phyloP scores from a whole-genome alignment of 2,888 invertebrate genomes.

The Torymus aiolomorphi region DNA sequence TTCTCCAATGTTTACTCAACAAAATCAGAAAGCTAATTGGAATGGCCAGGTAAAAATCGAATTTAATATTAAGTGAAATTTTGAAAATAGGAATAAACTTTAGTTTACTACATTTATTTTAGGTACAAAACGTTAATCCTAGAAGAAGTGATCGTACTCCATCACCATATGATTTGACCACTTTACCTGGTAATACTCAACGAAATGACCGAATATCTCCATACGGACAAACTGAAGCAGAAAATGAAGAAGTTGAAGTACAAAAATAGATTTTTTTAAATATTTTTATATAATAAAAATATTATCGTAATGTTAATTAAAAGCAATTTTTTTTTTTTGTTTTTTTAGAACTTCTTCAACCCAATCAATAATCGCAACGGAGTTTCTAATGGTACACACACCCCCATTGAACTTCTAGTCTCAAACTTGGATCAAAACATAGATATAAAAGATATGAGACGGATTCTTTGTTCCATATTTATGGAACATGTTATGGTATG shows the following conservation, averaged over 20 bases:
- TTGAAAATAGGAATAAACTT: too few species aligned
- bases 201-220: constrained; percentile 63
- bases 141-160: constrained; percentile 70
- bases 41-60: constrained; percentile 66
- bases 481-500: constrained; percentile 81
- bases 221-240: constrained; percentile 69
- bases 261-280: constrained; percentile 25
- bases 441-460: constrained; percentile 81
- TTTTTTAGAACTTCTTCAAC: constrained; percentile 72
- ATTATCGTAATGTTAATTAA: background rate
- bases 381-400: constrained; percentile 64
- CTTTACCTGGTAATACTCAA: constrained; percentile 63
- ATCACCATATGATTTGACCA: constrained; percentile 70
- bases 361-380: constrained; percentile 70
- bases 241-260: constrained; percentile 73
- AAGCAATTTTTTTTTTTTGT: constrained; percentile 10
- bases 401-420: constrained; percentile 80
- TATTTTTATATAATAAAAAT: background rate
- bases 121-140: constrained; percentile 63
- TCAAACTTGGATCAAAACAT: constrained; percentile 85
- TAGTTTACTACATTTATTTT: constrained; percentile 36
- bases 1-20: constrained; percentile 68
- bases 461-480: constrained; percentile 80
- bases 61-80: too few species aligned
- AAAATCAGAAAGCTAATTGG: constrained; percentile 66